Percentiles rank a stretch among this genome's conserved stretches.
phyloP scores from a whole-genome alignment of 2,113 vertebrate genomes.

The Hippocampus barbouri region DNA sequence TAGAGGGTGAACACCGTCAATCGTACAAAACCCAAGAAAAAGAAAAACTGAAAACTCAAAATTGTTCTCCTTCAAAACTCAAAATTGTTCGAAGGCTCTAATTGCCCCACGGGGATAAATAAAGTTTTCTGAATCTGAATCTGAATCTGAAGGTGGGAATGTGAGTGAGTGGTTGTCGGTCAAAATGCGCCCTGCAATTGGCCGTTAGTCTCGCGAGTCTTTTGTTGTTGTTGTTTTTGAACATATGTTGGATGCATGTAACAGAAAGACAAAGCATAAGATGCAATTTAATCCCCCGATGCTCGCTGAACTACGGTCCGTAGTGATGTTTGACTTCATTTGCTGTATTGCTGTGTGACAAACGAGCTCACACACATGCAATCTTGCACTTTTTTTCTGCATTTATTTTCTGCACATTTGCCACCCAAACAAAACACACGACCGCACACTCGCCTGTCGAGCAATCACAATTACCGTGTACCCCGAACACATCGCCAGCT shows the following conservation, averaged over 20 bases:
- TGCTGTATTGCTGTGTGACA: not conserved
- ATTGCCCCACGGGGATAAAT: too few species aligned
- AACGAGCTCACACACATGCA: conserved; percentile 6
- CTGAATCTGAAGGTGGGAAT: too few species aligned
- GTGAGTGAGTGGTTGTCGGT: too few species aligned
- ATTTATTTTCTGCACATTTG: conserved; percentile 24
- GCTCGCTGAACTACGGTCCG: not conserved
- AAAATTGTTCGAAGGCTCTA: too few species aligned
- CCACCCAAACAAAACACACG: conserved; percentile 20
- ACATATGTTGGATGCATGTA: not conserved
- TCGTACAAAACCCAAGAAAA: too few species aligned
- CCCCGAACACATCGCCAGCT: conserved; percentile 41
- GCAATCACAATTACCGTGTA: conserved; percentile 54
- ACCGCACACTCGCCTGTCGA: conserved; percentile 38
- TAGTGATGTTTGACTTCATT: not conserved
- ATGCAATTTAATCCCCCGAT: not conserved
- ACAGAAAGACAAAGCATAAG: not conserved
- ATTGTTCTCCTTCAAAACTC: too few species aligned
- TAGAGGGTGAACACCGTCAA: too few species aligned
- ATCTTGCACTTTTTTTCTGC: conserved; percentile 7
- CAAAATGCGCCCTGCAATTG: too few species aligned
- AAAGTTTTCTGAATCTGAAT: too few species aligned
- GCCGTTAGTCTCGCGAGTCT: not conserved
- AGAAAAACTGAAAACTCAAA: too few species aligned
- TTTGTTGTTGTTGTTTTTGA: not conserved